Base-by-base conservation (phyloP, 2,113 vertebrate species). In the Morphnarchus princeps region DNA sequence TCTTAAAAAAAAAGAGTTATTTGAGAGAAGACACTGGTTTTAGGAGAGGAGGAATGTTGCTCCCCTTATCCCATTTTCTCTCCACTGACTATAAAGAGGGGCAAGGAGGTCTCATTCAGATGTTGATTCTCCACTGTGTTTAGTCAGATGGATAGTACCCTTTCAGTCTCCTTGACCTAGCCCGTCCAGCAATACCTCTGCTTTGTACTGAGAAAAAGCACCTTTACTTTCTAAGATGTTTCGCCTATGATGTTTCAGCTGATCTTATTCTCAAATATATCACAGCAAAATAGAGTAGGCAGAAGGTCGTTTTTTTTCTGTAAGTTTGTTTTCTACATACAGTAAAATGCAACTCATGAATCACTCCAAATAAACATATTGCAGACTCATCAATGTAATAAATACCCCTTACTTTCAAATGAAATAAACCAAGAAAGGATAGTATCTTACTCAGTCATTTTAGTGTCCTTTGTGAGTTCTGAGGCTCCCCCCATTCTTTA, bases 31-130 rank as follows among this genome's bases (percentile, higher is more conserved):
- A 50, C 7, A 11, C 7, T 52, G 16, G 29, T 66, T 93, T 82
- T 77, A 72, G 12, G 34, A 36, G 9, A 5, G 11, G 8, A 82
- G 3, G 0, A 69, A 4, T 32, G 8, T 9, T 67, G 1, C 2
- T 43, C 4, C 79, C 16, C 34, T 34, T 58, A 28, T 62, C 21
- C 14, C 3, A 7, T 76, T 89, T 77, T 31, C 14, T 70, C 31
- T 95, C 4, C 9, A 20, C 11, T 28, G 13, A 43, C 31, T 82
- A 31, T 57, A 65, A 84, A 17, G 13, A 63, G 10, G 6, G 4
- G 2, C 19, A 50, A 38, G 28, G 16, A 63, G 11, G 6, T 55
- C 16, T 90, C 7, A 62, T 89, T 73, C 58, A 86, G 25, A 31
- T 57, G 54, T 7, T 83, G 54, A 54, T 77, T 86, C 16, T 90